Evolutionary conservation across 2,888 invertebrate genomes (phyloP).

Genomic region (Drosophila tripunctata): DNA sequence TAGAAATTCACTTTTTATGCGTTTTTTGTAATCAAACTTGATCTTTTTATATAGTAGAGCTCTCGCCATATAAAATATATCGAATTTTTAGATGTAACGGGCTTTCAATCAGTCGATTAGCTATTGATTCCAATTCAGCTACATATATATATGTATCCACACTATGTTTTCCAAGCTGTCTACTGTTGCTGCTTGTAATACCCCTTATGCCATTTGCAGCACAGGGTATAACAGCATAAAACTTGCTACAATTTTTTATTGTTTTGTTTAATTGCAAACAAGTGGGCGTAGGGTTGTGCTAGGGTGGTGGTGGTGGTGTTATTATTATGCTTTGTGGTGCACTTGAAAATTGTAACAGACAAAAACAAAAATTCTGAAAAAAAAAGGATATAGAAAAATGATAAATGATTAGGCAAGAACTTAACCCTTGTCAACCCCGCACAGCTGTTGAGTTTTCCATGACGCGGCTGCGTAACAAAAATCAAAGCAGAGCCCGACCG

Average conservation of each 20-base stretch:
- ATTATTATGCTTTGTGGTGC: constrained; percentile 31
- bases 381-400: constrained; percentile 53
- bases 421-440: constrained; percentile 70
- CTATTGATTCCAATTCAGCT: too few relatives aligned
- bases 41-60: too few relatives aligned
- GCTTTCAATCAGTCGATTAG: too few relatives aligned
- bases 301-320: constrained; percentile 13
- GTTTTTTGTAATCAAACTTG: too few relatives aligned
- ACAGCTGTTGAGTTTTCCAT: constrained; percentile 72
- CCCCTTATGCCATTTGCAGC: not conserved
- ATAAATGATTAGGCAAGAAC: constrained; percentile 67
- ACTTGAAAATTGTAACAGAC: constrained; percentile 74
- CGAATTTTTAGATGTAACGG: too few relatives aligned
- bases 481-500: constrained; percentile 54
- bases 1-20: too few relatives aligned
- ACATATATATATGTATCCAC: too few relatives aligned
- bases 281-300: constrained; percentile 48
- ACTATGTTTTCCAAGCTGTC: not conserved
- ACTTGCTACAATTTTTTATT: constrained; percentile 61
- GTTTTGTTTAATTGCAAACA: constrained; percentile 73
- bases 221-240: constrained; percentile 9
- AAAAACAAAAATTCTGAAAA: not conserved
- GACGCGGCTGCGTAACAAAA: constrained; percentile 63
- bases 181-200: too few relatives aligned
- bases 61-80: too few relatives aligned